Percentiles rank a stretch among this genome's conserved stretches.
These are phyloP conservation scores for Nasonia oneida DNA, from an alignment of 2,888 invertebrate species.

Conservation along the genomic window DNA sequence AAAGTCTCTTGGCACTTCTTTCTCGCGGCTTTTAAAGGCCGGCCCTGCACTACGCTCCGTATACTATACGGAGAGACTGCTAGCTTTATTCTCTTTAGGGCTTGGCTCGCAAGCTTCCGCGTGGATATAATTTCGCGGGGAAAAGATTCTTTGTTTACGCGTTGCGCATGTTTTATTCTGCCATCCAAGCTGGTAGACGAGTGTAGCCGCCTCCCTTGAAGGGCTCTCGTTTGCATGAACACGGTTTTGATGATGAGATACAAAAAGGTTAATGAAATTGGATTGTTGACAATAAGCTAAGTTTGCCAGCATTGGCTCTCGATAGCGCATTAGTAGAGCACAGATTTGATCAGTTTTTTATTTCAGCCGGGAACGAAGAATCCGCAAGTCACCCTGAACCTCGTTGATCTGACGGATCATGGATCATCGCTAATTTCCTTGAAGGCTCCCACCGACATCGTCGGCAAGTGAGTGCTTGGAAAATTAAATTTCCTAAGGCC, in stretches of 20 bases:
- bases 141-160: too few relatives aligned
- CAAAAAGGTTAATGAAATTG: too few relatives aligned
- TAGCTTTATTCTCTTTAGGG: not conserved
- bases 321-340: not conserved
- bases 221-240: too few relatives aligned
- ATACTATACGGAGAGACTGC: not conserved
- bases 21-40: not conserved
- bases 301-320: not conserved
- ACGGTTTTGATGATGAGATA: too few relatives aligned
- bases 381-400: slow-evolving; percentile 85
- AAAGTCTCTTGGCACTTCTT: slow-evolving; percentile 53
- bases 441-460: slow-evolving; percentile 68
- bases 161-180: too few relatives aligned
- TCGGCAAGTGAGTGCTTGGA: slow-evolving; percentile 51
- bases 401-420: slow-evolving; percentile 81
- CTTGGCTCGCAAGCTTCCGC: not conserved
- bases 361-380: slow-evolving; percentile 86
- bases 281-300: too few relatives aligned
- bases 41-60: not conserved
- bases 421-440: slow-evolving; percentile 68
- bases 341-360: slow-evolving; percentile 50
- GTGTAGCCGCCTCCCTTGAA: too few relatives aligned
- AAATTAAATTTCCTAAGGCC: slow-evolving; percentile 1
- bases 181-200: too few relatives aligned
- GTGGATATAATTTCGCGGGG: not conserved